Evolutionary conservation across 2,797 vertebrate species (phyloP), one percentile per base, ranked within the genome.

Genomic region (Microcaecilia unicolor): DNA sequence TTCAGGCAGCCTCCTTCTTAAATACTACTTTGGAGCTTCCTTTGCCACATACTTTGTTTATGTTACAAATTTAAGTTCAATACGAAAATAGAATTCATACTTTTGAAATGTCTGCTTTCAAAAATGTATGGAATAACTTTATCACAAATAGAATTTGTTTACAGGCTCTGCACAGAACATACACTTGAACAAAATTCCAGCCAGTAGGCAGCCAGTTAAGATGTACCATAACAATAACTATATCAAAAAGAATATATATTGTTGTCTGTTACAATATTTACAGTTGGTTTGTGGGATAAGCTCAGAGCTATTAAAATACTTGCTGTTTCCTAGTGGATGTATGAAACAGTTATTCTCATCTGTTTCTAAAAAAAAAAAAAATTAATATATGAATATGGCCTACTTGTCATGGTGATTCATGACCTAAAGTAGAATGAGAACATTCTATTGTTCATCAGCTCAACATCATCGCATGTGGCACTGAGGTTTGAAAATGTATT

Each of bases 401-500:
- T 19, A 28, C 18, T 41, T 58, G 28, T 46, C 42, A 31, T 38
- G 9, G 14, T 21, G 39, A 58, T 53, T 52, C 53, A 40, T 27
- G 34, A 49, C 9, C 43, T 16, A 10, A 14, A 55, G 36, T 33
- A 58, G 45, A 44, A 42, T 54, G 9, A 8, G 31, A 23, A 11
- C 4, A 14, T n/a, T 17, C 33, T n/a, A n/a, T n/a, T n/a, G n/a
- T n/a, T n/a, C n/a, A n/a, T n/a, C n/a, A n/a, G n/a, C n/a, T n/a
- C n/a, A n/a, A n/a, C n/a, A n/a, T n/a, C n/a, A n/a, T n/a, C n/a
- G n/a, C 23, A 16, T 26, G 3, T n/a, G 4, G 44, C 61, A 38
- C 18, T 42, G 26, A 33, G 27, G 15, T 8, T 2, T 55, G 37
- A 51, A 31, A 67, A 60, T 18, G 65, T 34, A 65, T 47, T 42